Percentiles rank a stretch among this genome's conserved stretches.
Evolutionary conservation across 2,113 vertebrate genomes (phyloP).

Genomic region (Equus quagga): DNA sequence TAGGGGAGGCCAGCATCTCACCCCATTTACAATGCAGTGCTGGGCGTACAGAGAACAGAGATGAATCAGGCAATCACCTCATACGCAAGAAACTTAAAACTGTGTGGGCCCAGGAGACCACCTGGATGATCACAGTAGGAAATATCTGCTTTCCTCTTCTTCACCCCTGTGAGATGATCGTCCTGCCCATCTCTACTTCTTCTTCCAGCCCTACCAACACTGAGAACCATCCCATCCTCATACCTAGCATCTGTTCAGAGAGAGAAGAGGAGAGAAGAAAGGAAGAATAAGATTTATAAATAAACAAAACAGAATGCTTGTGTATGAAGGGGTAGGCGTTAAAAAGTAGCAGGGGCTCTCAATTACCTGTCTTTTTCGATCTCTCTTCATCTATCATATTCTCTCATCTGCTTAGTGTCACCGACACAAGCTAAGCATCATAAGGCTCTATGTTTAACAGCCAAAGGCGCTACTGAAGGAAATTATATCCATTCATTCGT

Average conservation of each 20-base stretch:
- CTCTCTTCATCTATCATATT: not conserved
- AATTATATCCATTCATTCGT: not conserved
- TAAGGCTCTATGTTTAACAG: not conserved
- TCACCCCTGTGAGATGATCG: not conserved
- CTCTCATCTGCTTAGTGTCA: not conserved
- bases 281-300: not conserved
- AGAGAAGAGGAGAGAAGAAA: not conserved
- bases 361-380: too few relatives aligned
- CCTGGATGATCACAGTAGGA: fast-evolving
- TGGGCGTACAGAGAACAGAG: not conserved
- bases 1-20: fast-evolving
- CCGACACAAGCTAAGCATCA: not conserved
- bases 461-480: not conserved
- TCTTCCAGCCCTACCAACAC: not conserved
- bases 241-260: not conserved
- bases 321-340: too few relatives aligned
- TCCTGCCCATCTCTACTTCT: not conserved
- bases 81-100: too few relatives aligned
- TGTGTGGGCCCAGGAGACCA: not conserved
- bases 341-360: not conserved
- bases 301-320: not conserved
- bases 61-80: not conserved
- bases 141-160: too few relatives aligned
- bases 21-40: not conserved
- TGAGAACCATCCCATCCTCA: not conserved